phyloP scores from a whole-genome alignment of 2,888 invertebrate species.

The Plutella xylostella region DNA sequence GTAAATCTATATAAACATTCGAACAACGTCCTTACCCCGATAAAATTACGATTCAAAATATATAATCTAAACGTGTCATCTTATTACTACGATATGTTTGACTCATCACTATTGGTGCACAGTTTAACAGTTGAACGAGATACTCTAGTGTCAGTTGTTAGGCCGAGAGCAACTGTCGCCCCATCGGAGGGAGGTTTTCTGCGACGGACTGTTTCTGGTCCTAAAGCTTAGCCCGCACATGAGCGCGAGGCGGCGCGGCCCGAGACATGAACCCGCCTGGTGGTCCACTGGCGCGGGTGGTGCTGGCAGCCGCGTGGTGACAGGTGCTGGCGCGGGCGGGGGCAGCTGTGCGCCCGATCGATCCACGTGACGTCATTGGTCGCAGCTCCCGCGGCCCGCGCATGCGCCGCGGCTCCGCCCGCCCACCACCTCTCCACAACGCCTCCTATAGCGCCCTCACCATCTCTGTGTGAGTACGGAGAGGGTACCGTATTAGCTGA shows the following conservation, averaged over 20 bases:
- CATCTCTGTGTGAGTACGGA: neutral
- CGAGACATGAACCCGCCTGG: constrained; percentile 17
- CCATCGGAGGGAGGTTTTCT: constrained; percentile 96
- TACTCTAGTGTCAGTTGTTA: neutral
- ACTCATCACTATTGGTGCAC: constrained; percentile 22
- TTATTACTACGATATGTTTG: constrained; percentile 18
- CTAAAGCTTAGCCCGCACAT: constrained; percentile 97
- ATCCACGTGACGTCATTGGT: constrained; percentile 58
- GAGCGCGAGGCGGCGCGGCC: constrained; percentile 71
- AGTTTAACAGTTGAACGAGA: neutral
- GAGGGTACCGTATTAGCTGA: neutral
- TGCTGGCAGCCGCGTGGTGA: constrained; percentile 3
- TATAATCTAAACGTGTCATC: constrained; percentile 21
- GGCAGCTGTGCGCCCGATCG: constrained; percentile 29
- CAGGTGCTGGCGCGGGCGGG: constrained; percentile 1
- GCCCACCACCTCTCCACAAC: constrained; percentile 23
- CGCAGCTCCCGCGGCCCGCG: constrained; percentile 18
- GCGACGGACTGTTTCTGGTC: constrained; percentile 96
- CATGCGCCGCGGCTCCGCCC: constrained; percentile 28
- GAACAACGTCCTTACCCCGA: neutral
- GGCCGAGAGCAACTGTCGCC: constrained; percentile 82
- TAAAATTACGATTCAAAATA: constrained; percentile 27
- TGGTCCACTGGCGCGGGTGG: constrained; percentile 18
- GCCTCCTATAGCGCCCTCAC: constrained; percentile 5
- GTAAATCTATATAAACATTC: constrained; percentile 5